A percentile compares a stretch with the other conserved stretches of the same genome.
phyloP scores from a whole-genome alignment of 1,140 invertebrate genomes.

The Leguminivora glycinivorella region DNA sequence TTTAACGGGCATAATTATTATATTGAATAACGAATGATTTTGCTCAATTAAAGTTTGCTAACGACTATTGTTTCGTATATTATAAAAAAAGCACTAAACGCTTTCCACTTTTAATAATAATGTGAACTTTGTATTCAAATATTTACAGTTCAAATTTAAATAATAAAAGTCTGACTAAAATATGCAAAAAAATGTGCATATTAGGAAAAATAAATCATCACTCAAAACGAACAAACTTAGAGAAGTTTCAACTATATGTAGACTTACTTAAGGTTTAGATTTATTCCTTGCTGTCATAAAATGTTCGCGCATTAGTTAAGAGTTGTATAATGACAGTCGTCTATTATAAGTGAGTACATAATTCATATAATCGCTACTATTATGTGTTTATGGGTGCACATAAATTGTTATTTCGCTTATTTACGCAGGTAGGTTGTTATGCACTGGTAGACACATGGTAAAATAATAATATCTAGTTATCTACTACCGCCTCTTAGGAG shows the following conservation, averaged over 20 bases:
- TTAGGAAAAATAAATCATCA: not conserved
- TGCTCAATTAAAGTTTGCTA: no score
- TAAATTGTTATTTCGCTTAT: conserved; percentile 4
- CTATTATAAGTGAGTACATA: not conserved
- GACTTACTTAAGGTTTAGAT: not conserved
- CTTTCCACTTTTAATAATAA: no score
- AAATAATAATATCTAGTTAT: no score
- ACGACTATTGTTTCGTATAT: no score
- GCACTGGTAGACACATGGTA: no score
- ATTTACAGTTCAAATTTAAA: not conserved
- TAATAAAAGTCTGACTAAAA: not conserved
- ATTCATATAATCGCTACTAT: conserved; percentile 13
- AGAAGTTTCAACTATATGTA: not conserved
- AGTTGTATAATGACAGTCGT: not conserved
- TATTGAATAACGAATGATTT: no score
- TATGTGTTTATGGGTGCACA: not conserved
- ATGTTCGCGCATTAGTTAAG: not conserved
- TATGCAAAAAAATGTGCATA: not conserved
- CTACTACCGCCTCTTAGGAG: no score
- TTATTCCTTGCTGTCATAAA: not conserved
- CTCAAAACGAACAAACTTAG: not conserved
- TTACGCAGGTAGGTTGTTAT: not conserved
- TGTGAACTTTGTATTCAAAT: no score
- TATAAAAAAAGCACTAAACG: no score
- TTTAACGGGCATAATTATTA: no score